Percentiles rank a stretch among this genome's conserved stretches.
Evolutionary conservation across 2,888 invertebrate species (phyloP).

Genomic region (Amitus sp.): DNA sequence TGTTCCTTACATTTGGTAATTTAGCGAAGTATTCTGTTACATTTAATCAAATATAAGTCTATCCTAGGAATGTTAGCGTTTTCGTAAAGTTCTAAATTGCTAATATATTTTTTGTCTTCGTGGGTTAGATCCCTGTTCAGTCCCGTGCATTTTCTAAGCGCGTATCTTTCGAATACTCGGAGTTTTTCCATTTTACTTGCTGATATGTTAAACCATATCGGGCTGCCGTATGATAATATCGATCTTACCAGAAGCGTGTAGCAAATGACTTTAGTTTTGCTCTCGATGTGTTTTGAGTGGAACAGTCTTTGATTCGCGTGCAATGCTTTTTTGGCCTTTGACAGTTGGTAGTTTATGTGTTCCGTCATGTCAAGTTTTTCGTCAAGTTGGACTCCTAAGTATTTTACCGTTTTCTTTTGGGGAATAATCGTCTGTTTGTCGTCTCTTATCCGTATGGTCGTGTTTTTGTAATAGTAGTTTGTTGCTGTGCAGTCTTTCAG

Average conservation of each 20-base stretch:
- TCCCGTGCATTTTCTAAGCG: constrained; percentile 3
- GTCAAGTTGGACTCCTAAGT: constrained; percentile 18
- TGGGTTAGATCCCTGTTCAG: constrained; percentile 1
- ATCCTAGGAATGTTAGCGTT: constrained; percentile 7
- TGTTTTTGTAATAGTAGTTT: background rate
- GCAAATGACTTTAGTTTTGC: constrained; percentile 7
- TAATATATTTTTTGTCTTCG: constrained; percentile 2
- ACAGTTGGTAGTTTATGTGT: constrained; percentile 7
- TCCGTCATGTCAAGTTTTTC: constrained; percentile 10
- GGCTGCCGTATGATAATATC: constrained; percentile 13
- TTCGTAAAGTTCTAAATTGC: constrained; percentile 4
- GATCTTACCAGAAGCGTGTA: constrained; percentile 15
- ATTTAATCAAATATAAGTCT: too few relatives aligned
- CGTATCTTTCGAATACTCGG: constrained; percentile 9
- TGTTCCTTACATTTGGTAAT: too few relatives aligned
- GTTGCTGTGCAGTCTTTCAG: background rate
- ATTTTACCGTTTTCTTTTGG: constrained; percentile 15
- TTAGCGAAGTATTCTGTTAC: too few relatives aligned
- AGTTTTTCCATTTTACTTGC: constrained; percentile 12
- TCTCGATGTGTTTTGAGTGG: background rate
- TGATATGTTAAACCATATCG: constrained; percentile 12
- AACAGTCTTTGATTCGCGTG: constrained; percentile 14
- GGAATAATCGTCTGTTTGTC: too few relatives aligned
- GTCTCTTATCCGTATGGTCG: background rate
- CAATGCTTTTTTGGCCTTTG: constrained; percentile 24